phyloP scores from a whole-genome alignment of 2,888 invertebrate genomes.

The Caenorhabditis sp. region DNA sequence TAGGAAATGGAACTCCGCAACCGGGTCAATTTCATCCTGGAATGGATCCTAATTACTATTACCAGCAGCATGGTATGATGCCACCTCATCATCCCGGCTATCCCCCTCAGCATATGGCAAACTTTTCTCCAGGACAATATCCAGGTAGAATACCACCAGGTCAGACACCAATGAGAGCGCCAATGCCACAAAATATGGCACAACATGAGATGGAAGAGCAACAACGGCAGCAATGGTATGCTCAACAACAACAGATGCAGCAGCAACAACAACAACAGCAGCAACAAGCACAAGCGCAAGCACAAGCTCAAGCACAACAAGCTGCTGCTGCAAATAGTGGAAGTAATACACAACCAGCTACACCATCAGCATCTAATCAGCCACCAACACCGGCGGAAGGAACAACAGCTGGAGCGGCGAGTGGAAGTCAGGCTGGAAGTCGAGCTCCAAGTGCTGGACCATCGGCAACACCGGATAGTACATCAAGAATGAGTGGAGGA shows the following conservation, averaged over 20 bases:
- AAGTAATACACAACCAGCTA: conserved; percentile 44
- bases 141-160: conserved; percentile 24
- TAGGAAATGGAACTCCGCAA: not conserved
- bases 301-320: conserved; percentile 15
- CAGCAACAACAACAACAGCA: conserved; percentile 30
- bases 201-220: conserved; percentile 42
- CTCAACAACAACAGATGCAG: conserved; percentile 33
- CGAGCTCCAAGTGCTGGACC: conserved; percentile 54
- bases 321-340: conserved; percentile 19
- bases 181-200: conserved; percentile 44
- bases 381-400: conserved; percentile 43
- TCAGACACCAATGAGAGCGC: conserved; percentile 44
- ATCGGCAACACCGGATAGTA: conserved; percentile 51
- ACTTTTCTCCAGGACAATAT: conserved; percentile 42
- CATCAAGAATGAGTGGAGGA: conserved; percentile 44
- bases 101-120: conserved; percentile 35
- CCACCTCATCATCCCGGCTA: conserved; percentile 33
- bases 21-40: conserved; percentile 10
- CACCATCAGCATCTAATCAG: conserved; percentile 51
- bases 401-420: conserved; percentile 7
- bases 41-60: conserved; percentile 39
- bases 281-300: conserved; percentile 23
- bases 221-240: conserved; percentile 34
- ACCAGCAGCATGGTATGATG: conserved; percentile 41
- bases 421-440: conserved; percentile 42